Base-by-base conservation (phyloP, 1,140 invertebrate genomes). In the Triops cancriformis region DNA sequence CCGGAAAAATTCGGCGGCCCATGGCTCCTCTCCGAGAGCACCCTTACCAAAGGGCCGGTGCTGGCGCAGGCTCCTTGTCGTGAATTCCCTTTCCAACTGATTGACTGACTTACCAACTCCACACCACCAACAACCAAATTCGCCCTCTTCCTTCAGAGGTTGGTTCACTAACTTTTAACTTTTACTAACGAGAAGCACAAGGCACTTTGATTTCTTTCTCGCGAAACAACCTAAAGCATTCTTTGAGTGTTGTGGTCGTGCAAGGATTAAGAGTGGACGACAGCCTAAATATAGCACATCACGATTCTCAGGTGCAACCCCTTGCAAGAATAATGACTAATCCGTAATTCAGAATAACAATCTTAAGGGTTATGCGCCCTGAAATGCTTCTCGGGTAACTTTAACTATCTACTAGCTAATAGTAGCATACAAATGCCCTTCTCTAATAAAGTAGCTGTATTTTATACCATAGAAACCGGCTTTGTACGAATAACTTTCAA, bases 41-140 rank as follows among this genome's bases (percentile, higher is more conserved):
- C 90, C 93, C 93, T 87, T 95, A 95, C 89, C 93, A 94, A 90
- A 93, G 93, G 88, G 92, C 93, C 84, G 92, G 91, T 85, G 90
- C 91, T 18, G 51, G 51, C 51, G 51, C 51, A 64, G 51, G 51
- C 51, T 64, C 51, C 51, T 64, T 64, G 51, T 64, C 51, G 51
- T 64, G 51, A 64, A 18, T 64, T 12, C 51, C 51, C 51, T 64
- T 64, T 64, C 51, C 51, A 64, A 64, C 51, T 64, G 51, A 64
- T 64, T 64, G 51, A 64, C 51, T 64, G 51, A 64, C 51, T 64
- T 64, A 64, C 51, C 51, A 64, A 64, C 51, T 64, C 51, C 51
- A 64, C 51, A 64, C 51, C 51, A 64, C 51, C 51, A 64, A 64
- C 51, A 64, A 64, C 51, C 51, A 64, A 64, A 64, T 64, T 64